Evolutionary conservation across 2,888 invertebrate species (phyloP).

Genomic region (Muscina levida): DNA sequence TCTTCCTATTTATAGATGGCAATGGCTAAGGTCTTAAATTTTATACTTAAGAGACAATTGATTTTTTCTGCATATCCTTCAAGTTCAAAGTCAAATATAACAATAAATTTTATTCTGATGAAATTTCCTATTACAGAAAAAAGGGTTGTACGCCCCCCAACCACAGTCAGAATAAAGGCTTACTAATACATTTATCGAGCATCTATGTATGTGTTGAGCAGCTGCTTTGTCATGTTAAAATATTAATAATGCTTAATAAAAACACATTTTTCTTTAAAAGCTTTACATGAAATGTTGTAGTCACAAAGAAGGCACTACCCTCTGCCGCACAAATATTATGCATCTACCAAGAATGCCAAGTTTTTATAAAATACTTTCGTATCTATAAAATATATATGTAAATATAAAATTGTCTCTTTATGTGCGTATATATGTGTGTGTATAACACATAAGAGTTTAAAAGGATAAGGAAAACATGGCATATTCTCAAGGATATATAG

Average conservation of each 20-base stretch:
- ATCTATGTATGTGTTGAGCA: neutral
- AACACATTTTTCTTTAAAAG: conserved; percentile 11
- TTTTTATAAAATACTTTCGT: too few relatives aligned
- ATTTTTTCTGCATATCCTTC: neutral
- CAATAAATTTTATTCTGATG: conserved; percentile 8
- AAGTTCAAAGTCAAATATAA: conserved; percentile 15
- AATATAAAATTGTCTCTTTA: neutral
- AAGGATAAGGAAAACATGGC: too few relatives aligned
- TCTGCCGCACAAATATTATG: too few relatives aligned
- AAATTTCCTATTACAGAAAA: neutral
- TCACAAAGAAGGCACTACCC: neutral
- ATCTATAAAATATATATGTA: too few relatives aligned
- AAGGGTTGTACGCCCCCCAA: too few relatives aligned
- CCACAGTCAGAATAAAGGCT: too few relatives aligned
- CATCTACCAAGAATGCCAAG: too few relatives aligned
- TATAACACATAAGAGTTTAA: too few relatives aligned
- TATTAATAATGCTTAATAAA: conserved; percentile 24
- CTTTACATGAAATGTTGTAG: neutral
- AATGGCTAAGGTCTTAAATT: too few relatives aligned
- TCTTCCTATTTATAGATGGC: too few relatives aligned
- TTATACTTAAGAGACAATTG: neutral
- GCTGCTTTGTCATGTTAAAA: conserved; percentile 9
- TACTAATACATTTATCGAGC: neutral
- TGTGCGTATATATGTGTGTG: too few relatives aligned
- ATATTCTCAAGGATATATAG: too few relatives aligned